Percentiles rank a stretch among this genome's conserved stretches.
phyloP scores from a whole-genome alignment of 2,888 invertebrate species.

The Linnaemya tessellans region DNA sequence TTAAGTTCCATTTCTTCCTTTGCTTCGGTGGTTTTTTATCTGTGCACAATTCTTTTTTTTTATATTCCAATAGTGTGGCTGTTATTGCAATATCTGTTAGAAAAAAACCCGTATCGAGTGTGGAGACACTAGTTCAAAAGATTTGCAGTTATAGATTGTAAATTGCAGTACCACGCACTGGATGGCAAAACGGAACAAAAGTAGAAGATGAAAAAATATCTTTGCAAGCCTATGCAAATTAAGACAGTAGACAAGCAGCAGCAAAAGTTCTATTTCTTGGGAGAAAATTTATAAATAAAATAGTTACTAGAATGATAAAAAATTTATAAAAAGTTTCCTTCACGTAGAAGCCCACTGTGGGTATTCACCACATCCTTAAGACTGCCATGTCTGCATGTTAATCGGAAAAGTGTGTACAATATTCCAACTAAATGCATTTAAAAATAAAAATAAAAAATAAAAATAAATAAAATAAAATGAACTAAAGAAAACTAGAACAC shows the following conservation, averaged over 20 bases:
- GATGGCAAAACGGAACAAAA: conserved; percentile 51
- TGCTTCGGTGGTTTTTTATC: conserved; percentile 3
- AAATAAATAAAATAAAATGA: conserved; percentile 58
- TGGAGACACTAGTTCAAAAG: conserved; percentile 69
- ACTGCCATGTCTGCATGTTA: conserved; percentile 46
- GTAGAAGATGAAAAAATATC: neutral
- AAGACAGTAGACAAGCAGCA: conserved; percentile 26
- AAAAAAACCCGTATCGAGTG: conserved; percentile 48
- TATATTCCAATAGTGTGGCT: conserved; percentile 48
- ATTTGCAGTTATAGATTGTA: conserved; percentile 72
- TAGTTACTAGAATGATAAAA: neutral
- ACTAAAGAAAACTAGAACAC: conserved; percentile 79
- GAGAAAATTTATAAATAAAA: neutral
- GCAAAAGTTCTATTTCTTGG: too few relatives aligned
- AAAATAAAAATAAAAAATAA: conserved; percentile 24
- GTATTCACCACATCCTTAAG: conserved; percentile 14
- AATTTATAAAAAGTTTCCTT: neutral
- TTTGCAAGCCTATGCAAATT: conserved; percentile 12
- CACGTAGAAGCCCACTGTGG: conserved; percentile 5
- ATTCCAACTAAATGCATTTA: conserved; percentile 40
- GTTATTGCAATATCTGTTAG: conserved; percentile 45
- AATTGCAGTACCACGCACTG: conserved; percentile 66
- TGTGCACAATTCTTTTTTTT: neutral
- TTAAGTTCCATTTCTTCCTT: conserved; percentile 68
- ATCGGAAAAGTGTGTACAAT: conserved; percentile 49